Base-by-base conservation (phyloP, 2,797 vertebrate genomes). In the Amphiprion clarkii region DNA sequence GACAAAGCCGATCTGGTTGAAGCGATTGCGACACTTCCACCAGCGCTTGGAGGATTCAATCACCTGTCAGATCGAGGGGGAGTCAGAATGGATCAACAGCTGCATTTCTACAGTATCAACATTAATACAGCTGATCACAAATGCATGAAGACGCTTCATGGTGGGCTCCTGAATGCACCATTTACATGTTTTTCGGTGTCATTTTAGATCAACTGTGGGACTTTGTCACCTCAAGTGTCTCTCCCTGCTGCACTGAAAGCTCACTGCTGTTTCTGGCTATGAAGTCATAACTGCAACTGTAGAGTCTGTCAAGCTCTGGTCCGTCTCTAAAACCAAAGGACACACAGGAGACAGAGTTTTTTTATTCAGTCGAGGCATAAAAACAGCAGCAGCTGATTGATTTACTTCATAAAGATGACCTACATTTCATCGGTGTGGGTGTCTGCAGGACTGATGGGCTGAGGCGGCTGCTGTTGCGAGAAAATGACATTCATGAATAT, bases 1-100 rank as follows among this genome's bases (percentile, higher is more conserved):
- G 9, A 98, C 94, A 0, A 97, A 98, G 23, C 97, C 97, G 0
- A 96, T 78, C 88, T 97, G 94, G 58, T 95, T 85, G 33, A 78
- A 94, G 17, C 92, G 94, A 88, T 97, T 96, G 3, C 95, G 94
- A 79, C 96, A 95, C 81, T 97, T 98, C 97, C 97, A 98, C 97
- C 97, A 98, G 61, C 96, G 96, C 52, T 96, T 97, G 61, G 93
- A 95, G 8, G 96, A 95, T 82, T 98, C 96, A 1, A 97, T 72
- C 76, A 96, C 96, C 97, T 97, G 91, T 61, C 25, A 31, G 19
- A 69, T 2, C 4, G 40, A 71, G 39, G 40, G 69, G 39, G 4
- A 27, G 33, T 66, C 56, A 56, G 51, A 8, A 19, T 48, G 12
- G 0, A 21, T 44, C 33, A 53, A 29, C 60, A 51, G 3, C 44